These are phyloP conservation scores for Epizoanthus illoricatus DNA, from an alignment of 92 coral and sea anemone genomes.

Conservation along the genomic window DNA sequence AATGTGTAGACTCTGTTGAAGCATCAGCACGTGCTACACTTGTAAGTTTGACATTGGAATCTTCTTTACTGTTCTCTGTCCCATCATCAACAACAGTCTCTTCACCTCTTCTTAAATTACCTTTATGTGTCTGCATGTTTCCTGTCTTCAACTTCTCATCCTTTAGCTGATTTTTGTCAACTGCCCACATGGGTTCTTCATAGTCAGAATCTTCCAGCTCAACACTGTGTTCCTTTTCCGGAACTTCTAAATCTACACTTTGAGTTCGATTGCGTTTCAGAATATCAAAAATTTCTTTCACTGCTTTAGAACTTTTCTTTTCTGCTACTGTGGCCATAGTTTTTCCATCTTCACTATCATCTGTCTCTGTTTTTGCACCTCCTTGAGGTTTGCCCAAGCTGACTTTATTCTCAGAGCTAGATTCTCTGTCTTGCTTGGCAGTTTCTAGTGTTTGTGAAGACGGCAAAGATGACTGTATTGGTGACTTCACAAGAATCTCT, in stretches of 20 bases:
- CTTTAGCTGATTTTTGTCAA: neutral
- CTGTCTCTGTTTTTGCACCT: neutral
- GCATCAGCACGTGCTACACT: too few relatives aligned
- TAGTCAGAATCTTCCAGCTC: neutral
- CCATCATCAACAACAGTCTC: neutral
- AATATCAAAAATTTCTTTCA: conserved; percentile 58
- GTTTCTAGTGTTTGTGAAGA: neutral
- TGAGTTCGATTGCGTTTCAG: conserved; percentile 53
- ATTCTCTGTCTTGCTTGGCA: neutral
- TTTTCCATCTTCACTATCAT: neutral
- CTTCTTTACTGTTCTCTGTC: too few relatives aligned
- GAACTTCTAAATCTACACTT: neutral
- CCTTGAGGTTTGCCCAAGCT: neutral
- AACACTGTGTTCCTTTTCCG: neutral
- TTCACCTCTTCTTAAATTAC: neutral
- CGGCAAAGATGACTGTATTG: neutral
- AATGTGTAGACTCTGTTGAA: neutral
- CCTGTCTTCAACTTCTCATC: neutral
- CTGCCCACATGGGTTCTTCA: neutral
- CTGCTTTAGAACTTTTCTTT: conserved; percentile 54
- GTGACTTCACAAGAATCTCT: neutral
- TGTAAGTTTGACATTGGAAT: too few relatives aligned
- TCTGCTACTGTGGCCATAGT: conserved; percentile 47
- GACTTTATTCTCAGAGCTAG: neutral
- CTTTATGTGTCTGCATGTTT: too few relatives aligned